Conservation (phyloP, 23 tunicate species). For the Halocynthia aurantium region DNA sequence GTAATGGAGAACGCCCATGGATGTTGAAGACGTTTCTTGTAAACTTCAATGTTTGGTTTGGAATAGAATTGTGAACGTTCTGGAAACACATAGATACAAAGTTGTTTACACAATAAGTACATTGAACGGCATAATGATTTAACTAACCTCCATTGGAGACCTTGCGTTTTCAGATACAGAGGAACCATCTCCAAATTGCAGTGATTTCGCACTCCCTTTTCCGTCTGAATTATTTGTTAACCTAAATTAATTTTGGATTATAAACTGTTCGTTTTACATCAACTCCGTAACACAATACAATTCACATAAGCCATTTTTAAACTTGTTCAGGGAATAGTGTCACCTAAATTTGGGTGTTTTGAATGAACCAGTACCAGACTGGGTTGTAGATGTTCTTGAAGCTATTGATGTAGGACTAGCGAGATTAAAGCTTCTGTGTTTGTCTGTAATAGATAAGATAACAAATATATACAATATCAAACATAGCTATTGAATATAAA, state of each 20-base stretch:
- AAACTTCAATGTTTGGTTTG: constrained; percentile 44
- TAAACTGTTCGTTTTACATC: not conserved
- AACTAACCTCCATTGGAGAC: no score
- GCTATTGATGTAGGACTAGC: no score
- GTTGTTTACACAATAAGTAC: no score
- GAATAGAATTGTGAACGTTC: not conserved
- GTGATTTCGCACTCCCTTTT: not conserved
- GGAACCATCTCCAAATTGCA: no score
- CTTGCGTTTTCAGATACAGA: no score
- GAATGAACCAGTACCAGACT: constrained; percentile 37
- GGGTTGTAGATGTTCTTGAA: constrained; percentile 16
- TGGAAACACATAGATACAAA: no score
- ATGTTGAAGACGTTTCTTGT: constrained; percentile 65
- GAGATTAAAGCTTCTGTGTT: not conserved
- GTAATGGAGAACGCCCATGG: constrained; percentile 71
- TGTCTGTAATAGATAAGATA: not conserved
- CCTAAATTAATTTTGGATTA: not conserved
- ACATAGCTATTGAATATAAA: not conserved
- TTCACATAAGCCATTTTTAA: no score
- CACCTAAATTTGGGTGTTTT: constrained; percentile 4
- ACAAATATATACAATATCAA: not conserved
- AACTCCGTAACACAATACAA: not conserved
- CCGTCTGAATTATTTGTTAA: not conserved
- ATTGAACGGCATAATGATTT: no score
- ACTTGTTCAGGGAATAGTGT: no score